Conservation (phyloP, 2,113 vertebrate species). For the Rhinolophus ferrumequinum region DNA sequence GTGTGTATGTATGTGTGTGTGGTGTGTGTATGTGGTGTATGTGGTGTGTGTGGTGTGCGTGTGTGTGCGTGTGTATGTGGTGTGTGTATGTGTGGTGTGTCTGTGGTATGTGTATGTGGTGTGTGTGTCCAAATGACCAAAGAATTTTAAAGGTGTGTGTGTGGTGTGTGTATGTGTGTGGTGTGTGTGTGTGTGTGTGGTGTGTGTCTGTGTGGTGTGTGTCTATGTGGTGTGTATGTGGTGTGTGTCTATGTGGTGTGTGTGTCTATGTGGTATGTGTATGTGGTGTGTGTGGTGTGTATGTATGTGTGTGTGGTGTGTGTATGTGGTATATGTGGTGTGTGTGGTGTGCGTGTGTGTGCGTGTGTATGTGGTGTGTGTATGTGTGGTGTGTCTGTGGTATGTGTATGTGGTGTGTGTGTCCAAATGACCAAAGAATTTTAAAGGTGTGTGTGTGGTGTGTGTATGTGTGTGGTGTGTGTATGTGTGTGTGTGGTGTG, state of each 20-base stretch:
- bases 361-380: background rate
- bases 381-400: too few species aligned
- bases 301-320: too few species aligned
- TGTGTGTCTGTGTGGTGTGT: background rate
- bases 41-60: background rate
- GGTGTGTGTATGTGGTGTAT: background rate
- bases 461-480: background rate
- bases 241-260: background rate
- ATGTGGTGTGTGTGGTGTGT: background rate
- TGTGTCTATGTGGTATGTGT: too few species aligned
- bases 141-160: too few species aligned
- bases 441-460: background rate
- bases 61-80: too few species aligned
- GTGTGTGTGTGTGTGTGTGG: background rate
- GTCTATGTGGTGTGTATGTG: too few species aligned
- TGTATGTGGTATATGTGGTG: background rate
- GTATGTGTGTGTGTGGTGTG: too few species aligned
- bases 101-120: background rate
- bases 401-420: background rate
- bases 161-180: background rate
- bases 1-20: too few species aligned
- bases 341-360: too few species aligned
- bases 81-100: too few species aligned
- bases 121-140: too few species aligned
- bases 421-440: too few species aligned